Percentiles rank a stretch among this genome's conserved stretches.
phyloP scores from a whole-genome alignment of 2,797 vertebrate species.

The Chelonia mydas region DNA sequence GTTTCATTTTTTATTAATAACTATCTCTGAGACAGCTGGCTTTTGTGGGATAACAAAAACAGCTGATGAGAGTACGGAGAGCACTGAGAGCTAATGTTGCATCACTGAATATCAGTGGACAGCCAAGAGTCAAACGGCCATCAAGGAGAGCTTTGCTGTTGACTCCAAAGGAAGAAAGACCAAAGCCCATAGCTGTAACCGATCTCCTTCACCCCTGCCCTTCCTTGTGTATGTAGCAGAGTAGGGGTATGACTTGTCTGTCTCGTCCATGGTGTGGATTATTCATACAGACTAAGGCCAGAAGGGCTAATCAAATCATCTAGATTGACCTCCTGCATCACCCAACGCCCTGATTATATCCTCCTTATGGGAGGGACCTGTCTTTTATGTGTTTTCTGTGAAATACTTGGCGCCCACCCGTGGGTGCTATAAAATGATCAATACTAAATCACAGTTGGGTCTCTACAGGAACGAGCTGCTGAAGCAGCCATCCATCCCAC shows the following conservation, averaged over 20 bases:
- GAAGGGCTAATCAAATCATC: background rate
- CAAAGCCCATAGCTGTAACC: background rate
- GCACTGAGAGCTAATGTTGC: background rate
- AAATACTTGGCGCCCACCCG: background rate
- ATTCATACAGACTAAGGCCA: background rate
- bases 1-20: background rate
- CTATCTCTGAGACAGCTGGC: background rate
- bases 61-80: background rate
- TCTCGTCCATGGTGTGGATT: background rate
- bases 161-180: background rate
- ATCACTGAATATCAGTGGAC: too few relatives aligned
- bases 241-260: background rate
- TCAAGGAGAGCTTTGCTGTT: background rate
- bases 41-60: too few relatives aligned
- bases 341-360: background rate
- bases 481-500: background rate
- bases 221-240: background rate
- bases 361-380: background rate
- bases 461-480: too few relatives aligned
- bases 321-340: background rate
- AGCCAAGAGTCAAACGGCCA: background rate
- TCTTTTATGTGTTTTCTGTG: background rate
- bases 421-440: background rate
- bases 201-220: background rate
- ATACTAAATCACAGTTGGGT: background rate